A percentile compares a stretch with the other conserved stretches of the same genome.
phyloP scores from a whole-genome alignment of 2,113 vertebrate genomes.

The Fukomys damarensis region DNA sequence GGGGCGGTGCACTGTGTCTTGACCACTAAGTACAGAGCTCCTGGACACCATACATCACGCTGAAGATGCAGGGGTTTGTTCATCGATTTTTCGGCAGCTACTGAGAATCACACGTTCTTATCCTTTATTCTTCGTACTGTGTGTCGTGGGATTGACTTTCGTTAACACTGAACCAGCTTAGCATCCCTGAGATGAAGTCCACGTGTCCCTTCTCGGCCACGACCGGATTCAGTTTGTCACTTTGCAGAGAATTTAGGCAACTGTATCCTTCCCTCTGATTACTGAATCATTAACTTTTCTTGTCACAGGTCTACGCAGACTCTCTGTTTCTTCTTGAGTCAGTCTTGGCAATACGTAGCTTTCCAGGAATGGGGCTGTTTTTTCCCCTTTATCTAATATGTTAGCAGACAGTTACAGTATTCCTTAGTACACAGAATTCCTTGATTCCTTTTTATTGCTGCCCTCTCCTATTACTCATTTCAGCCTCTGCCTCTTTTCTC shows the following conservation, averaged over 20 bases:
- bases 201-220: accelerated
- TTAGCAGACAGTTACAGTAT: accelerated
- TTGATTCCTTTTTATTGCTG: accelerated
- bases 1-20: too few species aligned
- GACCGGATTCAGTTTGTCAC: accelerated
- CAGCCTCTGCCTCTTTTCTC: not conserved
- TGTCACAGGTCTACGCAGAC: accelerated
- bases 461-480: accelerated
- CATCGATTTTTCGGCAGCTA: accelerated
- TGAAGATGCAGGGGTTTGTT: accelerated
- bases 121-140: accelerated
- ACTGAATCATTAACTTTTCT: accelerated
- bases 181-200: not conserved
- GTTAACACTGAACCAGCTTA: accelerated
- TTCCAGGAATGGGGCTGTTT: accelerated
- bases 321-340: not conserved
- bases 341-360: not conserved
- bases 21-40: accelerated
- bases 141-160: accelerated
- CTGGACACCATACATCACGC: accelerated
- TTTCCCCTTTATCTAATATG: accelerated
- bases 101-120: accelerated
- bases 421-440: not conserved
- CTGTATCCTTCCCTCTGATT: accelerated
- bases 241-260: accelerated